Conservation (phyloP, 2,113 vertebrate species). For the Hepsetus odoe region DNA sequence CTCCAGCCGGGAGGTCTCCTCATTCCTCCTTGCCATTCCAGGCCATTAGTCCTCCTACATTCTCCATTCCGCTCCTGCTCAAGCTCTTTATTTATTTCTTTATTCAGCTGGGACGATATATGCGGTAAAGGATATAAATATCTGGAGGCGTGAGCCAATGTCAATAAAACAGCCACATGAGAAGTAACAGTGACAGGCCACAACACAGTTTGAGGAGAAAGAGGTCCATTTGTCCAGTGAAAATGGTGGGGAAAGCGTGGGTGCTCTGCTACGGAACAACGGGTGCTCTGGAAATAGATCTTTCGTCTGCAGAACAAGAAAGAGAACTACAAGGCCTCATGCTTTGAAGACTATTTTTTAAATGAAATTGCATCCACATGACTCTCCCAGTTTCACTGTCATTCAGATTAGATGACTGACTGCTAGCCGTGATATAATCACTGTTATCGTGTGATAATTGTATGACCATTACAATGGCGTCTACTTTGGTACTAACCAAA, state of each 20-base stretch:
- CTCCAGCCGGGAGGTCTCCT: constrained; percentile 59
- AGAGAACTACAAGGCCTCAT: constrained; percentile 17
- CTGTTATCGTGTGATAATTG: constrained; percentile 37
- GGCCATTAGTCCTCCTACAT: constrained; percentile 66
- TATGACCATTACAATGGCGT: constrained; percentile 33
- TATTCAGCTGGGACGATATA: constrained; percentile 56
- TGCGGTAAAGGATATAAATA: constrained; percentile 72
- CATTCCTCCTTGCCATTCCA: constrained; percentile 69
- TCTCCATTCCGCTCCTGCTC: constrained; percentile 39
- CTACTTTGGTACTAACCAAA: constrained; percentile 34
- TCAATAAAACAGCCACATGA: constrained; percentile 70
- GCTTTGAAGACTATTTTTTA: neutral
- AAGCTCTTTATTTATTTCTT: constrained; percentile 57
- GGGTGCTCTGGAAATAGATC: constrained; percentile 55
- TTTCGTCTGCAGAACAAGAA: neutral
- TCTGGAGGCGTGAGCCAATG: constrained; percentile 66
- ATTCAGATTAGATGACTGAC: constrained; percentile 26
- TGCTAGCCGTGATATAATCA: constrained; percentile 21
- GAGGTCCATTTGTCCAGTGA: constrained; percentile 63
- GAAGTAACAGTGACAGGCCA: constrained; percentile 70
- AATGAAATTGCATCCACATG: neutral
- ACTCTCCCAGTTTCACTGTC: constrained; percentile 7
- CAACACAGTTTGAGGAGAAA: constrained; percentile 60
- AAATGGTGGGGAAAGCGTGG: constrained; percentile 62
- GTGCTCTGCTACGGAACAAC: constrained; percentile 58